Evolutionary conservation across 2,888 invertebrate species (phyloP).

Genomic region (Didymodactylos carnosus): DNA sequence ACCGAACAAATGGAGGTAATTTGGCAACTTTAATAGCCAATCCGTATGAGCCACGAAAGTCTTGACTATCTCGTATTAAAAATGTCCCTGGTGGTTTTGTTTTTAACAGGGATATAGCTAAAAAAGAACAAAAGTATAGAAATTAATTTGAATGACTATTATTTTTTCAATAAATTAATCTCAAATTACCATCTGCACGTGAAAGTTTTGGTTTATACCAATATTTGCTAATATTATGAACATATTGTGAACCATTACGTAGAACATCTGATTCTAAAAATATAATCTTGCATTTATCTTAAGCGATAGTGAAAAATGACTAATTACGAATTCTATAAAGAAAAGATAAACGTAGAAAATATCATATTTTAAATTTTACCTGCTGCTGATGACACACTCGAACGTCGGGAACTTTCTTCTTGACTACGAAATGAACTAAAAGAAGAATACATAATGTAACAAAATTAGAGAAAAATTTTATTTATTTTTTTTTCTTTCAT

Average conservation of each 20-base stretch:
- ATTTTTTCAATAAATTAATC: not conserved
- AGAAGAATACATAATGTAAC: no score
- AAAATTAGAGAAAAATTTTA: not conserved
- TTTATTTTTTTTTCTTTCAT: not conserved
- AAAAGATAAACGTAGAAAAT: not conserved
- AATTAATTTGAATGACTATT: not conserved
- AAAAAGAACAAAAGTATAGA: conserved; percentile 15
- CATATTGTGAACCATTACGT: conserved; percentile 3
- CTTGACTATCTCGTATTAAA: conserved; percentile 85
- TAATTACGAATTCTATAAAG: no score
- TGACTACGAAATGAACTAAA: not conserved
- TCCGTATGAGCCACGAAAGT: conserved; percentile 87
- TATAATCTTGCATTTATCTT: no score
- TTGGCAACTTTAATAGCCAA: conserved; percentile 72
- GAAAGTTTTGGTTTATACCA: conserved; percentile 95
- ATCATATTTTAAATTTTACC: not conserved
- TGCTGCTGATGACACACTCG: not conserved
- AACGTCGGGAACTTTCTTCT: not conserved
- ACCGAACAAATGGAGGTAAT: conserved; percentile 47
- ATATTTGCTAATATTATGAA: conserved; percentile 64
- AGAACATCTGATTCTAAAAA: not conserved
- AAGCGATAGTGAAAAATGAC: no score
- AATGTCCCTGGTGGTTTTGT: conserved; percentile 77
- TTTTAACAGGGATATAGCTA: conserved; percentile 66
- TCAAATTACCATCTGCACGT: conserved; percentile 69